Evolutionary conservation across 1,140 invertebrate species (phyloP).

Genomic region (Pseudomyrmex cubaensis): DNA sequence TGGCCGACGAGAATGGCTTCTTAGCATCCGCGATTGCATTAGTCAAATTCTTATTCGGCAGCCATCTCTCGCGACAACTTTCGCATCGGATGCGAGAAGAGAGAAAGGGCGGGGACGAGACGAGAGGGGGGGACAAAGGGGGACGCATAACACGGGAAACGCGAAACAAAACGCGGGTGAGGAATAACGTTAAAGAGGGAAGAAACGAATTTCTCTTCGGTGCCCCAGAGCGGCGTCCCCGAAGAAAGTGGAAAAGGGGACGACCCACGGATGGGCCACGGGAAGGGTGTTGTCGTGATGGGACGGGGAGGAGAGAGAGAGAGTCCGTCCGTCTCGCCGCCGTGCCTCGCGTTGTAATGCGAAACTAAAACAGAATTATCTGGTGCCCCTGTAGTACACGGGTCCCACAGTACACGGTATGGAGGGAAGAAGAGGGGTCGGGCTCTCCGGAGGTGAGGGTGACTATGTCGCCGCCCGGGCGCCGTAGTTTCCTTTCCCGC

Average conservation of each 20-base stretch:
- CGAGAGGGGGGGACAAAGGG: not conserved
- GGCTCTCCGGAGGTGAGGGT: slow-evolving; percentile 61
- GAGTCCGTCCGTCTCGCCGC: slow-evolving; percentile 25
- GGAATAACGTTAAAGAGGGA: slow-evolving; percentile 46
- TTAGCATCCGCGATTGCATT: slow-evolving; percentile 81
- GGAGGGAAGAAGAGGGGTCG: slow-evolving; percentile 6
- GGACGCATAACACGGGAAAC: slow-evolving; percentile 23
- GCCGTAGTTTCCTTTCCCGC: slow-evolving; percentile 46
- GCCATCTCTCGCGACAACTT: slow-evolving; percentile 47
- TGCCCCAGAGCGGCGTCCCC: slow-evolving; percentile 38
- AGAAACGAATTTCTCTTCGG: slow-evolving; percentile 54
- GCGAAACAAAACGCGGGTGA: slow-evolving; percentile 31
- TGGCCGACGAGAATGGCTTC: slow-evolving; percentile 76
- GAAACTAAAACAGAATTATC: slow-evolving; percentile 83
- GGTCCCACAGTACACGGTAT: slow-evolving; percentile 31
- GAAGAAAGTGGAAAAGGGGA: slow-evolving; percentile 40
- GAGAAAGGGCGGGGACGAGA: slow-evolving; percentile 40
- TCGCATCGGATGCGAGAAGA: not conserved
- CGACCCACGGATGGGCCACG: slow-evolving; percentile 1
- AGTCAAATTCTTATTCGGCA: slow-evolving; percentile 79
- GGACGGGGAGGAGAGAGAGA: slow-evolving; percentile 22
- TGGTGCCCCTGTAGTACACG: slow-evolving; percentile 59
- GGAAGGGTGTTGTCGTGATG: slow-evolving; percentile 36
- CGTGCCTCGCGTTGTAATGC: slow-evolving; percentile 80
- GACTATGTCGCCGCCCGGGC: slow-evolving; percentile 58